Base-by-base conservation (phyloP, 1,140 invertebrate species). In the Semibalanus balanoides region DNA sequence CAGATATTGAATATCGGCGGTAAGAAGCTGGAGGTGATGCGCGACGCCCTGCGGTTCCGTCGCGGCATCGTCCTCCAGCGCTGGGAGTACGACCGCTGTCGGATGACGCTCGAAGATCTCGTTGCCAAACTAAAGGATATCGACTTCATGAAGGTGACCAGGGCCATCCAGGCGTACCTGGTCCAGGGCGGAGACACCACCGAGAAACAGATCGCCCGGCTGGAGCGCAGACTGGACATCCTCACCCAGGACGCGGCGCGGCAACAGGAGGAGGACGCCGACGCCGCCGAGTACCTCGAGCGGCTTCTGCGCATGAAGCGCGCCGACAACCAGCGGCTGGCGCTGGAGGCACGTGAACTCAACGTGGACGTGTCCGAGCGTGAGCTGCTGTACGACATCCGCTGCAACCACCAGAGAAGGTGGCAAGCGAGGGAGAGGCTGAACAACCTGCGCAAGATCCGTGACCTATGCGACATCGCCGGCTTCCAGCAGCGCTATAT, bases 321-420 rank as follows among this genome's bases (percentile, higher is more conserved):
- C 9, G 70, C 70, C n/a, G 70, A 72, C n/a, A 72, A 72, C 29
- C 70, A 72, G 70, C 70, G 70, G 19, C 70, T 72, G 28, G 70
- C 70, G 11, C n/a, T 72, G 11, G 70, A 72, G 70, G 70, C 70
- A 0, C n/a, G 29, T 9, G 28, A 72, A 19, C 70, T 72, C n/a
- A 72, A 72, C 29, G n/a, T 72, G 25, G 70, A 72, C 28, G 70
- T 72, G 70, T 72, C 70, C n/a, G 70, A 72, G 28, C 70, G 70
- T 3, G 70, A 72, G 29, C 70, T 72, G n/a, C n/a, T 72, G 19
- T 72, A 72, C n/a, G 29, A 72, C 29, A 30, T 72, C 70, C n/a
- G 29, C 28, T 72, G 29, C 29, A 72, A 72, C 70, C 51, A 64
- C 22, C 51, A 64, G 51, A 14, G 51, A 19, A 25, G 14, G 22